Base-by-base conservation (phyloP, 2,888 invertebrate species). In the Mystacides longicornis region DNA sequence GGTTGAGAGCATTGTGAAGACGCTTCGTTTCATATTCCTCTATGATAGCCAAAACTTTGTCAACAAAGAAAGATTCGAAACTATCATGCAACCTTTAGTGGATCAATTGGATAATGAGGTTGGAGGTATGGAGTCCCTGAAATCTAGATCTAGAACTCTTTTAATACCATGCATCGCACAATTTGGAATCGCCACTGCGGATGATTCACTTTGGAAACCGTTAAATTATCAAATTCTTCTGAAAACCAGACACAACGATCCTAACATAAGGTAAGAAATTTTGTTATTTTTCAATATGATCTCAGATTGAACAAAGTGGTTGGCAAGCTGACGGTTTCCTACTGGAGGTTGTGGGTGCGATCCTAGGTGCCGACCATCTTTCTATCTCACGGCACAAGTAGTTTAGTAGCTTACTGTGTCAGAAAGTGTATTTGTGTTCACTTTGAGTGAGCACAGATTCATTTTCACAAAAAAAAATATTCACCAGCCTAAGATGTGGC, bases 191-290 rank as follows among this genome's bases (percentile, higher is more conserved):
- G 87, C 89, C 0, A 84, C 86, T 1, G 86, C 85, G 2, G 93
- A 93, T 66, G 93, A 95, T 68, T 82, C 89, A 0, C 71, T 91
- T 23, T 94, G 94, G 88, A 94, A 94, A 67, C 82, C 89, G 63
- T 73, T 96, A 59, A 93, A 94, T 68, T 93, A 94, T 69, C 91
- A 94, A 68, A 83, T 94, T 60, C 72, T 95, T 53, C 75, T 94
- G 61, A 96, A 96, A 74, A 90, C 93, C 0, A 81, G 93, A 58
- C 85, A 88, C 64, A 79, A 82, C 62, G 82, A 83, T 58, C 79
- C 88, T 0, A 81, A 85, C 67, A 87, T 93, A 60, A 77, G 81
- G 77, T 77, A 56, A 54, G 23, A 23, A 11, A 11, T 18, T n/a
- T 4, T 53, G 31, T 31, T 2, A 19, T 14, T 23, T 23, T 4